These are phyloP conservation scores for Lutjanus argentimaculatus DNA, from an alignment of 2,797 vertebrate genomes.

Conservation along the genomic window DNA sequence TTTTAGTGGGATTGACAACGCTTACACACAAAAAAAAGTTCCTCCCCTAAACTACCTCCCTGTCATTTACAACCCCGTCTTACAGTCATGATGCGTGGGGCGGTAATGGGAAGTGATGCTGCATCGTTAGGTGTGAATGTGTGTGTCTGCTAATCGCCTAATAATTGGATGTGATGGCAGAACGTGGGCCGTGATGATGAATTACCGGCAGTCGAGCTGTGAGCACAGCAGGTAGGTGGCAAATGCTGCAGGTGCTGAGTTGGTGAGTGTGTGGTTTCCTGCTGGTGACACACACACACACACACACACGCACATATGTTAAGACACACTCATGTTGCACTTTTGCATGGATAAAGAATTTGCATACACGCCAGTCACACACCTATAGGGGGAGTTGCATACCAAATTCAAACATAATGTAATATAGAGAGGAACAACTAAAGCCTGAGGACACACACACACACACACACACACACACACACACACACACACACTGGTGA, in stretches of 20 bases:
- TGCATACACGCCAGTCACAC: slow-evolving; percentile 13
- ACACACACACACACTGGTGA: slow-evolving; percentile 16
- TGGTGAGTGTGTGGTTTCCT: slow-evolving; percentile 47
- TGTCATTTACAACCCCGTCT: slow-evolving; percentile 42
- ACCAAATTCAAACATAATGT: slow-evolving; percentile 19
- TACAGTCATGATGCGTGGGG: slow-evolving; percentile 25
- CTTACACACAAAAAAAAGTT: neutral
- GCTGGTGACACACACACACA: slow-evolving; percentile 22
- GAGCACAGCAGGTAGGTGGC: slow-evolving; percentile 71
- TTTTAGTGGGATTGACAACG: slow-evolving; percentile 13
- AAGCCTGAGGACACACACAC: slow-evolving; percentile 8
- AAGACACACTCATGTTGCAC: neutral
- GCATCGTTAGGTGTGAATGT: slow-evolving; percentile 53
- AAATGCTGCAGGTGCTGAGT: slow-evolving; percentile 73
- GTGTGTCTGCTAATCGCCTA: slow-evolving; percentile 73
- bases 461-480: slow-evolving; percentile 38
- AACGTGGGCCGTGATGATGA: slow-evolving; percentile 73
- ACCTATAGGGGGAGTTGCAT: slow-evolving; percentile 9
- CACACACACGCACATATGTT: slow-evolving; percentile 1
- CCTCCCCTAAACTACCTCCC: slow-evolving; percentile 13
- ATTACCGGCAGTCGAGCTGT: slow-evolving; percentile 68
- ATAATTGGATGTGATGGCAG: slow-evolving; percentile 80
- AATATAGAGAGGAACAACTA: slow-evolving; percentile 10
- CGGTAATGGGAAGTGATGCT: slow-evolving; percentile 52
- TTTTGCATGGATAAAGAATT: slow-evolving; percentile 14